phyloP scores from a whole-genome alignment of 1,140 invertebrate genomes.

The Teleopsis dalmanni region DNA sequence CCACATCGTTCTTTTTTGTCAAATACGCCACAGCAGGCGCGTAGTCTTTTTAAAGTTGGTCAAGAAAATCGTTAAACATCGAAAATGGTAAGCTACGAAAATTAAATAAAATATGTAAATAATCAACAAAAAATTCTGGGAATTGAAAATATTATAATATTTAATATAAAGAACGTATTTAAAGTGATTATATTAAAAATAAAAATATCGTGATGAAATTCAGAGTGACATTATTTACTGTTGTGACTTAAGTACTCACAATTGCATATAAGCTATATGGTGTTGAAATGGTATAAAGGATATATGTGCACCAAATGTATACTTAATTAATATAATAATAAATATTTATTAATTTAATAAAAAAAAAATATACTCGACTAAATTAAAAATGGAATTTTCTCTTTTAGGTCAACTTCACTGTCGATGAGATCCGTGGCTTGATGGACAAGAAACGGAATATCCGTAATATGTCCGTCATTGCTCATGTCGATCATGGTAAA shows the following conservation, averaged over 20 bases:
- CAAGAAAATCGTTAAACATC: constrained; percentile 73
- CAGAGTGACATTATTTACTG: not conserved
- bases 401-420: constrained; percentile 98
- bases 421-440: constrained; percentile 98
- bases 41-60: constrained; percentile 59
- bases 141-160: not conserved
- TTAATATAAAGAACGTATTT: constrained; percentile 14
- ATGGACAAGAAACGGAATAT: constrained; percentile 99
- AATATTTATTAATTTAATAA: too few species aligned
- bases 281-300: constrained; percentile 9
- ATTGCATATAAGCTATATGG: not conserved
- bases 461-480: constrained; percentile 99
- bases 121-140: not conserved
- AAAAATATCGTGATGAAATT: constrained; percentile 16
- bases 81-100: constrained; percentile 67
- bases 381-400: too few species aligned
- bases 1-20: constrained; percentile 52
- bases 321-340: too few species aligned
- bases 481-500: constrained; percentile 99
- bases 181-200: constrained; percentile 8
- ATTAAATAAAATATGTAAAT: constrained; percentile 9
- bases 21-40: constrained; percentile 78
- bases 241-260: not conserved
- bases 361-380: too few species aligned
- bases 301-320: constrained; percentile 10